A percentile compares a stretch with the other conserved stretches of the same genome.
These are phyloP conservation scores for Papilio aristodemus DNA, from an alignment of 1,140 invertebrate species.

Conservation along the genomic window DNA sequence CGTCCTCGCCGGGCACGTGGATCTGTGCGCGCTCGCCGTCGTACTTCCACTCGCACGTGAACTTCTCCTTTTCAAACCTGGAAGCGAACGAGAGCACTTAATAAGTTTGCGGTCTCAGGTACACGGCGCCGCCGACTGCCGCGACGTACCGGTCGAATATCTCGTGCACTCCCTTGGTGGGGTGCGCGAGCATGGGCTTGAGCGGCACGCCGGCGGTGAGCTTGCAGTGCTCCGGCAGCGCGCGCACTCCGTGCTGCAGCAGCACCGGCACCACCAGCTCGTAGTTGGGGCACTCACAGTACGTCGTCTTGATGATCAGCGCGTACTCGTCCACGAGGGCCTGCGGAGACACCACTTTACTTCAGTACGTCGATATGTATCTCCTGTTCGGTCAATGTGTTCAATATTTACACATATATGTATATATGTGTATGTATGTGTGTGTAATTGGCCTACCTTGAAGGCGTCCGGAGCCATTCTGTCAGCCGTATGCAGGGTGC, in stretches of 20 bases:
- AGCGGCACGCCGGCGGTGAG: constrained; percentile 96
- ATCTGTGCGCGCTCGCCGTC: constrained; percentile 99
- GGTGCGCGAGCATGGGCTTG: constrained; percentile 99
- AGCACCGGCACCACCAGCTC: constrained; percentile 92
- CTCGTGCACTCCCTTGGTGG: constrained; percentile 95
- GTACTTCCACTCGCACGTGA: constrained; percentile 99
- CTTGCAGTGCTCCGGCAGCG: constrained; percentile 91
- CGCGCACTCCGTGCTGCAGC: constrained; percentile 89
- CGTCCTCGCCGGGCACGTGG: constrained; percentile 63
- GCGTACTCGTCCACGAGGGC: constrained; percentile 88
- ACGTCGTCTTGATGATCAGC: constrained; percentile 94
- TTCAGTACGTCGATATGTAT: too few relatives aligned
- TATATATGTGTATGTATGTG: too few relatives aligned
- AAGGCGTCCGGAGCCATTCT: constrained; percentile 85
- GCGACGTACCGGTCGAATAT: constrained; percentile 88
- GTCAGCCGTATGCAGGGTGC: constrained; percentile 84
- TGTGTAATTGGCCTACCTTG: too few relatives aligned
- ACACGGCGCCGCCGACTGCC: too few relatives aligned
- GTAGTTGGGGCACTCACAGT: constrained; percentile 98
- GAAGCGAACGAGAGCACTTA: not conserved
- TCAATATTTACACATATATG: too few relatives aligned
- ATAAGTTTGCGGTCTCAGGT: too few relatives aligned
- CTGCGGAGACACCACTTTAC: constrained; percentile 44
- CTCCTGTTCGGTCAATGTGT: too few relatives aligned
- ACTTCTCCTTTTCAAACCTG: constrained; percentile 93